Conservation (phyloP, 2,113 vertebrate genomes). For the Progne subis region DNA sequence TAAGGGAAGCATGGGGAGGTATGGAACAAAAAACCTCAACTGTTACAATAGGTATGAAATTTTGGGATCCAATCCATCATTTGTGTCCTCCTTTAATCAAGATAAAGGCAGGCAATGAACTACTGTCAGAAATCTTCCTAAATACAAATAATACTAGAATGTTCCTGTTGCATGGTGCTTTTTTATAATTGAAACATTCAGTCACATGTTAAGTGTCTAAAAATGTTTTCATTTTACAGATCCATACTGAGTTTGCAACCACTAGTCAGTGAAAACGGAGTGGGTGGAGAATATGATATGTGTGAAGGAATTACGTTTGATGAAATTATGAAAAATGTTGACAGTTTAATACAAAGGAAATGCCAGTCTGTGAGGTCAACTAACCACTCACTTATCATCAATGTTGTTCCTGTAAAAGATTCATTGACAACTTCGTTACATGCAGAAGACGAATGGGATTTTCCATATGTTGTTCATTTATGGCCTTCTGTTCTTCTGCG, state of each 20-base stretch:
- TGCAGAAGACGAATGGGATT: constrained; percentile 85
- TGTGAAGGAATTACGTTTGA: constrained; percentile 91
- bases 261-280: constrained; percentile 30
- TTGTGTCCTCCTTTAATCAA: background rate
- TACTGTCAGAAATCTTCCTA: background rate
- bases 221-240: constrained; percentile 70
- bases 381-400: constrained; percentile 80
- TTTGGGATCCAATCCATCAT: background rate
- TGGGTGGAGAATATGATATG: constrained; percentile 65
- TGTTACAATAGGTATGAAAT: background rate
- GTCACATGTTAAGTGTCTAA: background rate
- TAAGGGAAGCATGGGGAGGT: background rate
- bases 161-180: background rate
- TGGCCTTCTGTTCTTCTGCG: constrained; percentile 90
- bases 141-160: background rate
- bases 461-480: constrained; percentile 91
- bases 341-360: constrained; percentile 76
- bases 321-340: constrained; percentile 78
- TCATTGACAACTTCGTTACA: constrained; percentile 77
- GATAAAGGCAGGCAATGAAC: background rate
- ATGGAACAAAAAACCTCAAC: background rate
- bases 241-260: constrained; percentile 87
- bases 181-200: background rate
- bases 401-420: constrained; percentile 88
- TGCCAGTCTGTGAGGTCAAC: constrained; percentile 74